phyloP scores from a whole-genome alignment of 2,888 invertebrate genomes.

The Boloria selene region DNA sequence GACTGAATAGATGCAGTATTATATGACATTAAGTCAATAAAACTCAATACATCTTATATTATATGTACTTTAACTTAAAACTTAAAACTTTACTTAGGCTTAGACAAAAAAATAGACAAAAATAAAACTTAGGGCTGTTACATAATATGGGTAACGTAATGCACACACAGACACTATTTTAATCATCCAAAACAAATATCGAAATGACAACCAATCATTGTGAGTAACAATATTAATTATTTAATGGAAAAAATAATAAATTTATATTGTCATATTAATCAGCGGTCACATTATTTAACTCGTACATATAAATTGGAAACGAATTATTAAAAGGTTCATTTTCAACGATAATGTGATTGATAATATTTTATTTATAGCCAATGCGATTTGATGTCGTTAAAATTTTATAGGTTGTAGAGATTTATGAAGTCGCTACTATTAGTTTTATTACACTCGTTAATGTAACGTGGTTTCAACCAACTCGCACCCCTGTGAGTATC shows the following conservation, averaged over 20 bases:
- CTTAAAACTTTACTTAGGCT: no score
- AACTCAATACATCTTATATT: no score
- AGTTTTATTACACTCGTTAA: neutral
- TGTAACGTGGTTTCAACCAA: neutral
- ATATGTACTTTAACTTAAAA: no score
- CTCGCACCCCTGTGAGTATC: no score
- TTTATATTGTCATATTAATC: conserved; percentile 9
- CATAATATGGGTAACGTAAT: no score
- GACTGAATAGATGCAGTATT: no score
- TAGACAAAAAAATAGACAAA: no score
- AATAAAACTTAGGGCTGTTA: no score
- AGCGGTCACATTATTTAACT: neutral
- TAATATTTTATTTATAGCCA: conserved; percentile 41
- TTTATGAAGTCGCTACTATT: conserved; percentile 20
- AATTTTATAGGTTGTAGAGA: conserved; percentile 29
- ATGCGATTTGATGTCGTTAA: conserved; percentile 42
- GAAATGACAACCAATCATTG: neutral
- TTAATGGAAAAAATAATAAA: conserved; percentile 1
- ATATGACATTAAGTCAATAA: no score
- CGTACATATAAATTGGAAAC: conserved; percentile 19
- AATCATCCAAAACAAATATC: neutral
- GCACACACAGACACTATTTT: no score
- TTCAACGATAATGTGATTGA: conserved; percentile 8
- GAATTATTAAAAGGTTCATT: conserved; percentile 34
- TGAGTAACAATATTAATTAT: neutral